Evolutionary conservation across 2,888 invertebrate genomes (phyloP).

Genomic region (Agrochola litura): DNA sequence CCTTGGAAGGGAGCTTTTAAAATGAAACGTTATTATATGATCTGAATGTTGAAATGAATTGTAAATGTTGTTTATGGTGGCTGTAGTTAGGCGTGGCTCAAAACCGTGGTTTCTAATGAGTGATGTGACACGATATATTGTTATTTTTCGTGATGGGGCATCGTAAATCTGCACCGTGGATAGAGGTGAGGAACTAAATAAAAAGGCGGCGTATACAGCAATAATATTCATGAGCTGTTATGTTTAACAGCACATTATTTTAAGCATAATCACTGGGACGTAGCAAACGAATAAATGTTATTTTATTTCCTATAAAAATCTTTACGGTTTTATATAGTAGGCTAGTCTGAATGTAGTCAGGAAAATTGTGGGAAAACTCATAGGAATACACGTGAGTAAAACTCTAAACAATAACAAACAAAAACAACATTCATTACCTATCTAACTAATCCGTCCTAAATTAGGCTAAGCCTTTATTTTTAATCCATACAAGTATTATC

Average conservation of each 20-base stretch:
- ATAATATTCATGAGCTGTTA: constrained; percentile 35
- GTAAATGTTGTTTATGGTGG: constrained; percentile 38
- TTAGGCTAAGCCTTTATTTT: constrained; percentile 18
- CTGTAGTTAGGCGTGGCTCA: constrained; percentile 48
- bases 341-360: background rate
- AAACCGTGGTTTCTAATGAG: constrained; percentile 28
- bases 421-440: background rate
- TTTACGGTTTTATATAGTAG: background rate
- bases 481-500: constrained; percentile 21
- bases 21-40: constrained; percentile 36
- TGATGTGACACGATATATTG: constrained; percentile 39
- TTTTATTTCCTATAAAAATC: constrained; percentile 29
- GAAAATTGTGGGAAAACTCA: background rate
- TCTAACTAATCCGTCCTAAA: constrained; percentile 16
- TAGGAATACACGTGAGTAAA: background rate
- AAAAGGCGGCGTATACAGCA: constrained; percentile 6
- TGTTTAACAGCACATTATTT: constrained; percentile 32
- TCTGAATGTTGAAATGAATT: constrained; percentile 23
- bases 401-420: background rate
- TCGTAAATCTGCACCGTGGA: constrained; percentile 41
- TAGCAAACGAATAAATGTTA: constrained; percentile 3
- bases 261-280: constrained; percentile 1
- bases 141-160: constrained; percentile 28
- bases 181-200: constrained; percentile 27
- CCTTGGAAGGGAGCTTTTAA: constrained; percentile 49